Base-by-base conservation (phyloP, 2,797 vertebrate genomes). In the Hippocampus kuda region DNA sequence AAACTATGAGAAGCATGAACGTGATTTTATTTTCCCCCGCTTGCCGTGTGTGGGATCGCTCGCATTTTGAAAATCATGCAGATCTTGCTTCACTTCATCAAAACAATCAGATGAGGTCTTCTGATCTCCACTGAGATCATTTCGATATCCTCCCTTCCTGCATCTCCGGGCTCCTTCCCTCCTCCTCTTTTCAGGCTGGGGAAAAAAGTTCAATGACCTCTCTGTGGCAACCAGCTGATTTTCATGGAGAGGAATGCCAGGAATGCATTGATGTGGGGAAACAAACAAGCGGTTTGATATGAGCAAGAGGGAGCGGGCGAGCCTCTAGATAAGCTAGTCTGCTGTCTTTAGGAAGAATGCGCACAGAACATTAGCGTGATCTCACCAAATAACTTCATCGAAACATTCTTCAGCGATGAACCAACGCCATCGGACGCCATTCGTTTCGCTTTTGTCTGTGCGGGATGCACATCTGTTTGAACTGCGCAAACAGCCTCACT, bases 201-300 rank as follows among this genome's bases (percentile, higher is more conserved):
- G 88, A 38, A 38, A 89, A 91, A 92, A 93, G 94, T 94, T 94
- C 92, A 91, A 81, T 90, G 91, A 93, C 93, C 93, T 92, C 91
- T 84, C 91, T 91, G 84, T 85, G 90, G 91, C 91, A 92, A 93
- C 94, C 94, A 96, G 93, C 94, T 94, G 94, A 95, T 97, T 93
- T 92, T 90, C 88, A 79, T 88, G 91, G 86, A 89, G 87, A 91
- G 91, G 93, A 93, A 97, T 97, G 90, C 87, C 80, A 91, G 92
- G 95, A 98, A 98, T 98, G 95, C 91, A 90, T 90, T 93, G 92
- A 93, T 93, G 93, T 92, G 91, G 87, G 87, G 90, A 89, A 80
- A 94, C 93, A 92, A 93, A 94, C 93, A 93, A 90, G 87, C 90
- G 87, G 90, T 92, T 91, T 93, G 79, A 87, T 84, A 84, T 64